Percentiles rank a stretch among this genome's conserved stretches.
phyloP scores from a whole-genome alignment of 2,888 invertebrate species.

The Maniola hyperantus region DNA sequence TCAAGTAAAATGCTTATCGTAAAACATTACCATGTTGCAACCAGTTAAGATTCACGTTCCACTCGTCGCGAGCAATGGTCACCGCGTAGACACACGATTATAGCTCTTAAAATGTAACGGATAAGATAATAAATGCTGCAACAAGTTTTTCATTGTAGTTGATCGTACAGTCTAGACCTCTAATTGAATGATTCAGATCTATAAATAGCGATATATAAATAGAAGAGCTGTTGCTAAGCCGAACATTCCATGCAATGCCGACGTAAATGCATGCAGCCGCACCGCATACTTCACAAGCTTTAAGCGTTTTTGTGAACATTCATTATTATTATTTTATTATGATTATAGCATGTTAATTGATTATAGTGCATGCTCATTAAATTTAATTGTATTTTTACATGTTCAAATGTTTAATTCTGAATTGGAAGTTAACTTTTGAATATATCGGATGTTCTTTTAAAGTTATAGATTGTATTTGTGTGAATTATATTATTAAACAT shows the following conservation, averaged over 20 bases:
- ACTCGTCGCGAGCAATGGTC: constrained; percentile 12
- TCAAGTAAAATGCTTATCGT: constrained; percentile 33
- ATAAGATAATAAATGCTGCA: constrained; percentile 26
- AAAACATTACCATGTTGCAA: constrained; percentile 29
- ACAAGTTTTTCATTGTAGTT: constrained; percentile 33
- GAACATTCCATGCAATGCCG: constrained; percentile 24
- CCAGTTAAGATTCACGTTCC: constrained; percentile 23
- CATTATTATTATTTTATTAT: constrained; percentile 14
- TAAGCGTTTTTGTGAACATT: constrained; percentile 9
- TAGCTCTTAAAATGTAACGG: constrained; percentile 19
- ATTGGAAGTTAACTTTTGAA: neutral
- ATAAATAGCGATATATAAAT: constrained; percentile 64
- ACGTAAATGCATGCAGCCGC: constrained; percentile 22
- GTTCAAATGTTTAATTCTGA: neutral
- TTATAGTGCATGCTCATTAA: neutral
- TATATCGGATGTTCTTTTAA: too few species aligned
- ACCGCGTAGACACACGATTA: neutral
- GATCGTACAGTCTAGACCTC: constrained; percentile 50
- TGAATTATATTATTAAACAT: too few species aligned
- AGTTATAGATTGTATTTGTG: too few species aligned
- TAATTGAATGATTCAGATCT: constrained; percentile 66
- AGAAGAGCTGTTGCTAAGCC: constrained; percentile 58
- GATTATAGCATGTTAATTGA: neutral
- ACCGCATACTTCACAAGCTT: constrained; percentile 29
- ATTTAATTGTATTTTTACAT: neutral